Conservation (phyloP, 2,797 vertebrate species). For the Hemitrygon akajei region DNA sequence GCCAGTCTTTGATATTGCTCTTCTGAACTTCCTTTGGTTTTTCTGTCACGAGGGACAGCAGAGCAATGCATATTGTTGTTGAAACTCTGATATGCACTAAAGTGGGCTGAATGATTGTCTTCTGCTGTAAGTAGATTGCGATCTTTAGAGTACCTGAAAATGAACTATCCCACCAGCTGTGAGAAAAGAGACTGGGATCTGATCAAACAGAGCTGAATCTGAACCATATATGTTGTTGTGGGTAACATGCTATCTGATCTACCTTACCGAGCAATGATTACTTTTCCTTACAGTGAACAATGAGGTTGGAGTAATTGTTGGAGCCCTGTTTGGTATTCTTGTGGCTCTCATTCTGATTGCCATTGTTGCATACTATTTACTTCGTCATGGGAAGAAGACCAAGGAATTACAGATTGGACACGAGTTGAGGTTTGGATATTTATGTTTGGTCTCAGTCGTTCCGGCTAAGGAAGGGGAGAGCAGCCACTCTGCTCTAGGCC, state of each 20-base stretch:
- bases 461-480: not conserved
- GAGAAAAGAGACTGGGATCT: not conserved
- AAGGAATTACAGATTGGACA: conserved; percentile 44
- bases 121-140: not conserved
- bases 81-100: not conserved
- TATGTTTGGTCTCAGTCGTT: not conserved
- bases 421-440: conserved; percentile 42
- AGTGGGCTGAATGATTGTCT: not conserved
- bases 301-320: conserved; percentile 45
- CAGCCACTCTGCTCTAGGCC: not conserved
- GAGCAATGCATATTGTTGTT: too few species aligned
- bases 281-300: conserved; percentile 43
- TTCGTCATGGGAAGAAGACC: conserved; percentile 47
- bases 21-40: too few species aligned
- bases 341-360: conserved; percentile 52
- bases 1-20: too few species aligned
- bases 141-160: not conserved
- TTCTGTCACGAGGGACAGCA: too few species aligned
- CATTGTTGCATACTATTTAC: conserved; percentile 44
- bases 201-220: not conserved
- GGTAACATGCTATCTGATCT: not conserved
- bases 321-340: conserved; percentile 54
- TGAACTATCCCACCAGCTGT: not conserved
- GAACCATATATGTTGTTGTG: not conserved
- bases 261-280: not conserved